Evolutionary conservation across 1,140 invertebrate genomes (phyloP), one percentile per base, ranked within the genome.

Genomic region (roundworm (Caenorhabditis elegans)): DNA sequence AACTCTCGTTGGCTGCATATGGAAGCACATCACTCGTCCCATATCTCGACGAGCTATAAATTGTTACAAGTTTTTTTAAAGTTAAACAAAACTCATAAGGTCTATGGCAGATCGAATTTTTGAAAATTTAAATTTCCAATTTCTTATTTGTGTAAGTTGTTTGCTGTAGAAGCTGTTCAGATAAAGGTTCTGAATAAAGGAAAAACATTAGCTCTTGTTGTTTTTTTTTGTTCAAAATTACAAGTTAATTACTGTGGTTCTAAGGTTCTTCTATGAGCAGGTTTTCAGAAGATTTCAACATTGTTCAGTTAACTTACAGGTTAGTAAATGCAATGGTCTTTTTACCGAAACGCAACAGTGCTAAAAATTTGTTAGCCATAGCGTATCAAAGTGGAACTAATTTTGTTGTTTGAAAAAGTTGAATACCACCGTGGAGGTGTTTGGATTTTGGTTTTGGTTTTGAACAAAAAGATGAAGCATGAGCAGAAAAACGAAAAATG

Each of bases 41-140:
- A 43, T 70, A 70, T 34, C 60, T 70, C 34, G 60, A 70, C 22
- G 60, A 70, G 60, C 60, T 70, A 10, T 70, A 34, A 60, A 60
- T 10, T 26, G n/a, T n/a, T n/a, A n/a, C n/a, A n/a, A n/a, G n/a
- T n/a, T n/a, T n/a, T n/a, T n/a, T n/a, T n/a, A n/a, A n/a, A n/a
- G n/a, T n/a, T n/a, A n/a, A n/a, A n/a, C n/a, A n/a, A n/a, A n/a
- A n/a, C n/a, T n/a, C n/a, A n/a, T n/a, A n/a, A n/a, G 60, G 36
- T 70, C 28, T 2, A 2, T 31, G 19, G 31, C 60, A 70, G 39
- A 39, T 70, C 60, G 39, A 8, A 19, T 60, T 34, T 60, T 34
- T n/a, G n/a, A n/a, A n/a, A n/a, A n/a, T 53, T 24, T 53, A 4
- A 24, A 24, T 5, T 24, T 24, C 22, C 60, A 15, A 43, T 8